Base-by-base conservation (phyloP, 2,888 invertebrate species). In the Bellardia pandia region DNA sequence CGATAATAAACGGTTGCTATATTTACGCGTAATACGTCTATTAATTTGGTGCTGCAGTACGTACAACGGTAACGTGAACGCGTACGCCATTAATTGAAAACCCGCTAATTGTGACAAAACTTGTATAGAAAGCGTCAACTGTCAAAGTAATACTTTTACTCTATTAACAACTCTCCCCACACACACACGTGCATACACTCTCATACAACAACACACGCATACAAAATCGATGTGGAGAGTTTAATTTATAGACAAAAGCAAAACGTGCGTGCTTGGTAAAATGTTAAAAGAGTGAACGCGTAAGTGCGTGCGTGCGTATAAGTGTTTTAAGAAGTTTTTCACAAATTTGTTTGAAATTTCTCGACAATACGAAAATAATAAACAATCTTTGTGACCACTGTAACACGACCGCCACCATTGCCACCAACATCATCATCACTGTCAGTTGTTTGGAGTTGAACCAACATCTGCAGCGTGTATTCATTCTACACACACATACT, bases 31-130 rank as follows among this genome's bases (percentile, higher is more conserved):
- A 74, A 79, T 42, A 45, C 2, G 45, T 64, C 45, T 14, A 33
- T 69, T 82, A 60, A 76, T 53, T 51, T 69, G 51, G 16, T 33
- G 75, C 80, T 42, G 45, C 66, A 62, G 48, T 74, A 64, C 74
- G 23, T 53, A 23, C 9, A 58, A 62, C 45, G 71, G 37, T 56
- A 86, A 66, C 45, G 71, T 48, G 62, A 86, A 66, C 16, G 58
- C 56, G 64, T 62, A 69, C 51, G 66, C 40, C 69, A 72, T 81
- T 87, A 81, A 84, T 81, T 77, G 51, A 37, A 62, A 82, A 85
- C 14, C 81, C 85, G 78, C 78, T 87, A 85, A 87, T 87, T 82
- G 78, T 86, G 76, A 79, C 78, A 66, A 80, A 86, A 81, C 68
- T 80, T 37, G 75, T 75, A 69, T 37, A 79, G 74, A 85, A 85